Evolutionary conservation across 2,797 vertebrate genomes (phyloP).

Genomic region (Pantherophis vulpinus): DNA sequence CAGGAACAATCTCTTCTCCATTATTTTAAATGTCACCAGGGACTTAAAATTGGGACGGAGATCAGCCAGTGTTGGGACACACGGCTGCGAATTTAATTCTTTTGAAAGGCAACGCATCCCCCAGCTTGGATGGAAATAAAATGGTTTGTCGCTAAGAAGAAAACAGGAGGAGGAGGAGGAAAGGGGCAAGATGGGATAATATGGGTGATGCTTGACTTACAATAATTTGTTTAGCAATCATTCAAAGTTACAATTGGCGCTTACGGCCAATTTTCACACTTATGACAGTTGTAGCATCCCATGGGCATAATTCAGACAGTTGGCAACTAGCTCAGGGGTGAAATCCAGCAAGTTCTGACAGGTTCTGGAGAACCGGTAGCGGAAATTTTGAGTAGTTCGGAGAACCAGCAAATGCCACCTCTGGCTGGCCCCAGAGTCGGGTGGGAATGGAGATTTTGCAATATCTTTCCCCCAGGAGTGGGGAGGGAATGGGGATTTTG

Average conservation of each 20-base stretch:
- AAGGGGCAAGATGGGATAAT: not conserved
- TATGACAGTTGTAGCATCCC: not conserved
- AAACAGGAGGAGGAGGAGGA: not conserved
- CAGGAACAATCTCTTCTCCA: not conserved
- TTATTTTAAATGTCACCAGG: not conserved
- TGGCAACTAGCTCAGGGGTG: too few species aligned
- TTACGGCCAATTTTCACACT: not conserved
- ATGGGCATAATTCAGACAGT: not conserved
- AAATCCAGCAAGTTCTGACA: too few species aligned
- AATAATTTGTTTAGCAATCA: not conserved
- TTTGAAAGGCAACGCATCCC: not conserved
- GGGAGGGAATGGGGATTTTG: too few species aligned
- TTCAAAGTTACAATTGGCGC: not conserved
- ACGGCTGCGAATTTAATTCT: not conserved
- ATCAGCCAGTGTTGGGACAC: not conserved
- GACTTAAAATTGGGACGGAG: not conserved
- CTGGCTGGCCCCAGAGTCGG: too few species aligned
- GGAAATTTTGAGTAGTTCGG: too few species aligned
- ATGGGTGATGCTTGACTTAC: not conserved
- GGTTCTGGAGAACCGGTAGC: too few species aligned
- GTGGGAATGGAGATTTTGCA: too few species aligned
- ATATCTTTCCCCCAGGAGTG: too few species aligned
- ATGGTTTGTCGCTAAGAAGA: not conserved
- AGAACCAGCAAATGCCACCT: too few species aligned
- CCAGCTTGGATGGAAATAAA: not conserved